phyloP scores from a whole-genome alignment of 2,797 vertebrate genomes.

The Antennarius maculatus region DNA sequence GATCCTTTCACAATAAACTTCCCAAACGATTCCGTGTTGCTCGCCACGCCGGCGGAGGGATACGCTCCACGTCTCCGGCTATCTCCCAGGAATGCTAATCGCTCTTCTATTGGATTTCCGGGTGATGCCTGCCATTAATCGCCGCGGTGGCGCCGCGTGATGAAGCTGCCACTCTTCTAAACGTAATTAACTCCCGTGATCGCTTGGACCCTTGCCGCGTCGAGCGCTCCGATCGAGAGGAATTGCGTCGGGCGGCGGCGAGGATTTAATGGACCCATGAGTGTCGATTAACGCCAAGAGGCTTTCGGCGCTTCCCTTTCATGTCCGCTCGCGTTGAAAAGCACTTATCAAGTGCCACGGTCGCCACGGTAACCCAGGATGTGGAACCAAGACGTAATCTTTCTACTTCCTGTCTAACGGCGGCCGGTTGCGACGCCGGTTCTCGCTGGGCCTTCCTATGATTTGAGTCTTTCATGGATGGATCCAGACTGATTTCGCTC shows the following conservation, averaged over 20 bases:
- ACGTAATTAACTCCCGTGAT: constrained; percentile 78
- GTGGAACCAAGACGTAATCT: background rate
- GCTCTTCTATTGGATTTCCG: constrained; percentile 70
- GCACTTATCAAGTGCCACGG: constrained; percentile 37
- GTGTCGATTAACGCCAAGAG: constrained; percentile 74
- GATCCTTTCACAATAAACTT: constrained; percentile 29
- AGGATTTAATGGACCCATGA: constrained; percentile 74
- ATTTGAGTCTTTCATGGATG: background rate
- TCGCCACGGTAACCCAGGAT: too few relatives aligned
- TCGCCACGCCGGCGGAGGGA: constrained; percentile 58
- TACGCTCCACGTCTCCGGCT: constrained; percentile 45
- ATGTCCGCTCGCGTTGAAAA: constrained; percentile 68
- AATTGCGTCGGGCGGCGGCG: constrained; percentile 57
- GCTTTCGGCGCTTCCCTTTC: constrained; percentile 69
- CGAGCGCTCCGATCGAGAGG: constrained; percentile 70
- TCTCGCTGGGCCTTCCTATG: background rate
- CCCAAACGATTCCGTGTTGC: constrained; percentile 55
- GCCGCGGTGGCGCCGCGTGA: constrained; percentile 57
- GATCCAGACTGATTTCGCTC: background rate
- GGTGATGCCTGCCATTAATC: constrained; percentile 77
- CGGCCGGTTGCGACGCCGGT: too few relatives aligned
- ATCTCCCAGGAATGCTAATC: constrained; percentile 74
- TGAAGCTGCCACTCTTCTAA: constrained; percentile 69
- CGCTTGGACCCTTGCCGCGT: constrained; percentile 66
- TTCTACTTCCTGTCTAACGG: too few relatives aligned